These are phyloP conservation scores for Aptenodytes patagonicus DNA, from an alignment of 2,113 vertebrate species.

Conservation along the genomic window DNA sequence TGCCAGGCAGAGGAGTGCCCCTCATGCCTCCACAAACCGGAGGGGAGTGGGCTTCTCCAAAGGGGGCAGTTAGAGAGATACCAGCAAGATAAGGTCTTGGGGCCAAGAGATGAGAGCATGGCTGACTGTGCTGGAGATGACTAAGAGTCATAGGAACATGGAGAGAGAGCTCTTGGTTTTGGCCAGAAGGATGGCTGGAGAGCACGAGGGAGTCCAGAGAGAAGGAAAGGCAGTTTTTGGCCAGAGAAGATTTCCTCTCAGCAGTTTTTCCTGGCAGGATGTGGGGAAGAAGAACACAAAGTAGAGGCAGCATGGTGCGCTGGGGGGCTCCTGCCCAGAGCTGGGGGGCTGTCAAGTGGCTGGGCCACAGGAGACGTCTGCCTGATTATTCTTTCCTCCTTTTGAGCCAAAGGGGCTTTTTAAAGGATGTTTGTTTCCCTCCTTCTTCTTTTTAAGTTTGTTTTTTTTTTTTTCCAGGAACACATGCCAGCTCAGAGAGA, in stretches of 20 bases:
- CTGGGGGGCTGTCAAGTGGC: background rate
- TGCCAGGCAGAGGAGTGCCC: background rate
- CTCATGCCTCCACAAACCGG: background rate
- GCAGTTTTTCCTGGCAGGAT: constrained; percentile 60
- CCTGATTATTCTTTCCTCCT: constrained; percentile 36
- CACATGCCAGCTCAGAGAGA: constrained; percentile 37
- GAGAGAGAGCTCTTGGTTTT: constrained; percentile 6
- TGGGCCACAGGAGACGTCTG: background rate
- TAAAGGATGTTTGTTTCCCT: constrained; percentile 43
- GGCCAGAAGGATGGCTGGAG: constrained; percentile 10
- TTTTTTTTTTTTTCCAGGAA: constrained; percentile 41
- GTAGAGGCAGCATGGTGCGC: background rate
- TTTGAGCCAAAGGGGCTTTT: constrained; percentile 47
- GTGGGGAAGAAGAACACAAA: background rate
- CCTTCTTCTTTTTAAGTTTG: constrained; percentile 9
- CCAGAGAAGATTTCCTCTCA: constrained; percentile 5
- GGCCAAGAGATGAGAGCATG: constrained; percentile 1
- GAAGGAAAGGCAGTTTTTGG: constrained; percentile 24
- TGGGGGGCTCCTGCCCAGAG: background rate
- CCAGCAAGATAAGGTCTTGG: background rate
- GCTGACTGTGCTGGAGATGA: constrained; percentile 25
- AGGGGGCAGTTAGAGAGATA: background rate
- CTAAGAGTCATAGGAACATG: constrained; percentile 31
- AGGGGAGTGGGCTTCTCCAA: background rate
- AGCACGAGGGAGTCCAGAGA: background rate